Base-by-base conservation (phyloP, 2,888 invertebrate genomes). In the Drosophila mettleri region DNA sequence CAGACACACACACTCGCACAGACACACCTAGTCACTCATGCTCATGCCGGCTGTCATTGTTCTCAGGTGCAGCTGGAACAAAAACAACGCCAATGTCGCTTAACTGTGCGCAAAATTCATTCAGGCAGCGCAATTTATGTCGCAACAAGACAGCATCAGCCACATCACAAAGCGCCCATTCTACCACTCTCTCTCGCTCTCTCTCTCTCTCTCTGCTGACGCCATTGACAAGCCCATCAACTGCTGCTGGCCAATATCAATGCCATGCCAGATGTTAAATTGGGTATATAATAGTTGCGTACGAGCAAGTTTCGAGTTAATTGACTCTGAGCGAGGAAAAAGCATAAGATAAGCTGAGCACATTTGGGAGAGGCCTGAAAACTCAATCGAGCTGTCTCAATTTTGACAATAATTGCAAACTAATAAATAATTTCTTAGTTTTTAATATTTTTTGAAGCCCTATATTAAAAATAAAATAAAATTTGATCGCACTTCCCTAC, bases 71-170 rank as follows among this genome's bases (percentile, higher is more conserved):
- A 71, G 65, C 22, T 34, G 57, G 20, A 18, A 22, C 49, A 48
- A 49, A 57, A 63, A 45, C 51, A 61, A 45, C 66, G 59, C 77
- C 63, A 73, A 73, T 73, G 68, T 54, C 79, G 80, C 70, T 83
- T 79, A 88, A 88, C 86, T 88, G 83, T 73, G 86, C 86, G 64
- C 88, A 66, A 83, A 88, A 88, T 85, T 86, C 83, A 82, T 82
- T 79, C 86, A 75, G 76, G 54, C 80, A 68, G 53, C 66, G 65
- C 74, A 78, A 85, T 82, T 82, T 87, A 81, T 86, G 80, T 88
- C 71, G 74, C 85, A 87, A 78, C 85, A 86, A 86, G 79, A 81
- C 88, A 51, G 67, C 65, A 80, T 84, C 69, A 73, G 70, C 72
- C 74, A 57, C 69, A 74, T 54, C 69, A 66, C 45, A 29, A 46